Evolutionary conservation across 2,113 vertebrate species (phyloP).

Genomic region (Chunga burmeisteri): DNA sequence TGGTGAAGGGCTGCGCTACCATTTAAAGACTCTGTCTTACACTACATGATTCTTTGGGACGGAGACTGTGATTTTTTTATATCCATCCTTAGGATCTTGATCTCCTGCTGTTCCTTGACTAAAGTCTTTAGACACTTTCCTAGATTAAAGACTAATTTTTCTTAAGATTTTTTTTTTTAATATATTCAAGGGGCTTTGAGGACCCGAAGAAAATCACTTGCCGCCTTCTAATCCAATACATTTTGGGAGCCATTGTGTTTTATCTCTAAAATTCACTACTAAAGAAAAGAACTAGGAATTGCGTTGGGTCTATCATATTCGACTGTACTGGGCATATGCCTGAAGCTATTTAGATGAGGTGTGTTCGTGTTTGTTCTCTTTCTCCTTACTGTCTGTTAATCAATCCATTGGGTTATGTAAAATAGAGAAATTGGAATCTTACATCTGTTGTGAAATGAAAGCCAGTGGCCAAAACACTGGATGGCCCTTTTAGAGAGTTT

Average conservation of each 20-base stretch:
- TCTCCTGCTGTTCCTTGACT: background rate
- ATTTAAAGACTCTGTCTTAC: background rate
- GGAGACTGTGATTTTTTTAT: background rate
- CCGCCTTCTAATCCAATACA: background rate
- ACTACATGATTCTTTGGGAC: accelerated
- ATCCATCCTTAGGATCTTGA: background rate
- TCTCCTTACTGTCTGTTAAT: background rate
- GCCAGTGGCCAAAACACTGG: background rate
- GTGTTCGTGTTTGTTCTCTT: background rate
- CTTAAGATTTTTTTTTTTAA: background rate
- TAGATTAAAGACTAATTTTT: background rate
- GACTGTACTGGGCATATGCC: background rate
- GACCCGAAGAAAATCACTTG: background rate
- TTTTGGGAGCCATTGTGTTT: background rate
- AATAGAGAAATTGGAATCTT: background rate
- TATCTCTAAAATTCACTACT: background rate
- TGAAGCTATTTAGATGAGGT: background rate
- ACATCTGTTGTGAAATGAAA: background rate
- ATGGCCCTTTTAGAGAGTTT: background rate
- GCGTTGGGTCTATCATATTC: background rate
- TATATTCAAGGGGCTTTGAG: background rate
- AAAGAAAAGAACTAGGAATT: background rate
- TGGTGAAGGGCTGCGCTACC: background rate
- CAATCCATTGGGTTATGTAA: background rate
- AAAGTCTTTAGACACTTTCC: background rate